Base-by-base conservation (phyloP, 2,888 invertebrate species). In the Tetropium fuscum region DNA sequence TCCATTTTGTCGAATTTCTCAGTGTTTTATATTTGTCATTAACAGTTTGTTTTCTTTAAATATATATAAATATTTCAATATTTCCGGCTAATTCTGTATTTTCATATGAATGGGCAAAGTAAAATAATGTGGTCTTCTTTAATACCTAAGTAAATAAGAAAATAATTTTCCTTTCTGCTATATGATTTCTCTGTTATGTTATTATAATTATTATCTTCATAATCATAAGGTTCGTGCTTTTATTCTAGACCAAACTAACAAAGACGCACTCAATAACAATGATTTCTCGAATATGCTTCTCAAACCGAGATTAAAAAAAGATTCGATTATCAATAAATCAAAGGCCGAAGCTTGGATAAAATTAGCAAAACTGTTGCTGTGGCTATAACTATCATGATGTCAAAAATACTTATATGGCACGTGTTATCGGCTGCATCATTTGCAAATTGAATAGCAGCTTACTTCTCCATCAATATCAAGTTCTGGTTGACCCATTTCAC, bases 381-480 rank as follows among this genome's bases (percentile, higher is more conserved):
- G 32, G 32, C 0, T 43, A 53, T 22, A 32, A 13, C 2, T 32
- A 18, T 6, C 16, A 36, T n/a, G 34, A 34, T 16, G 4, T 25
- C 11, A 43, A 13, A 53, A 41, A 19, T 11, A 27, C 1, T 7
- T 30, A 1, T 53, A 53, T 41, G 16, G 19, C 27, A 53, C 53
- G 5, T 41, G 30, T 38, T 18, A 38, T 40, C 45, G 13, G 38
- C 30, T 27, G 32, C 27, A 45, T 40, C 55, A 44, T 58, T 51
- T 34, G 51, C 43, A 16, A 44, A 30, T 34, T 43, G 20, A 27
- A 60, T 60, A 10, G 44, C 34, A 38, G 34, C 54, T 34, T 22
- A 60, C 27, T 22, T 56, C 53, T 27, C 43, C 60, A 53, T 45
- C 47, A 16, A 44, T 30, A 16, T 43, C 36, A 25, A 27, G 44